Conservation (phyloP, 2,797 vertebrate species). For the Arnoldichthys spilopterus region DNA sequence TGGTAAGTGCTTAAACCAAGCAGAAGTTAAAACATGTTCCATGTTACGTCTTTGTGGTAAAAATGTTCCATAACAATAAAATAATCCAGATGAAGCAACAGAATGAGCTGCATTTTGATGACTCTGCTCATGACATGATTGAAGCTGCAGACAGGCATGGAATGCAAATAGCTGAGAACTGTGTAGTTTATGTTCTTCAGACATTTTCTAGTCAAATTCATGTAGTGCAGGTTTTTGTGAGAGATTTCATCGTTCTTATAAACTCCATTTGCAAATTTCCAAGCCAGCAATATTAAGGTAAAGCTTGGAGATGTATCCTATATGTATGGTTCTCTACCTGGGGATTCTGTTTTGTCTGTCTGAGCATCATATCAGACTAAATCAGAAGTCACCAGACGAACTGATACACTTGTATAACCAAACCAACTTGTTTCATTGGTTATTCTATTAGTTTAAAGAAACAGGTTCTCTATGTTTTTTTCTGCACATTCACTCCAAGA, state of each 20-base stretch:
- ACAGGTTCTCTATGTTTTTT: not conserved
- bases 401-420: conserved; percentile 15
- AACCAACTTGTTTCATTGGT: conserved; percentile 31
- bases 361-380: not conserved
- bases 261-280: not conserved
- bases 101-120: not conserved
- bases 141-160: not conserved
- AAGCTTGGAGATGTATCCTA: not conserved
- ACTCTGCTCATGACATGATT: not conserved
- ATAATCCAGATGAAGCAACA: not conserved
- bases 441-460: conserved; percentile 10
- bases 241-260: not conserved
- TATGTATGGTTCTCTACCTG: not conserved
- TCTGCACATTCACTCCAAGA: not conserved
- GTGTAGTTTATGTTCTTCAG: conserved; percentile 1
- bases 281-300: not conserved
- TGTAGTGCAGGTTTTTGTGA: conserved; percentile 9
- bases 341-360: conserved; percentile 27
- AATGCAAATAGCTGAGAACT: not conserved
- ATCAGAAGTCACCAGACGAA: not conserved
- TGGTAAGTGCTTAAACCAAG: not conserved
- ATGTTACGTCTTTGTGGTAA: not conserved
- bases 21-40: not conserved
- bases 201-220: not conserved
- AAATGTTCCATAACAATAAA: not conserved